Percentiles rank a stretch among this genome's conserved stretches.
Evolutionary conservation across 2,888 invertebrate genomes (phyloP).

Genomic region (Hypomecis punctinalis): DNA sequence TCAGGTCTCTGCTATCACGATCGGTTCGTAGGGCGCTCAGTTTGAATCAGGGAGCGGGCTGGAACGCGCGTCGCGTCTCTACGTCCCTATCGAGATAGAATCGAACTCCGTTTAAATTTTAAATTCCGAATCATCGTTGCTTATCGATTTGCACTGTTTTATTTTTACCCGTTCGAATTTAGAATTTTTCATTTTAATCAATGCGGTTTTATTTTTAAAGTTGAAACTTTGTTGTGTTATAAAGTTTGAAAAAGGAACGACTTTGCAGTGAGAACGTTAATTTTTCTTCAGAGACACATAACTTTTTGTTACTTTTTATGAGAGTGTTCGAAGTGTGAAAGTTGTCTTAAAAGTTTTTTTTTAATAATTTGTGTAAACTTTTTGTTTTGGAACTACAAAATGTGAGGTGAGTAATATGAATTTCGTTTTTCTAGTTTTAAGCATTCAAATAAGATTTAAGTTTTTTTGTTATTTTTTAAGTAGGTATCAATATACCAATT

Average conservation of each 20-base stretch:
- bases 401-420: conserved; percentile 23
- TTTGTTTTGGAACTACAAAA: conserved; percentile 8
- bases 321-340: conserved; percentile 10
- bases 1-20: not conserved
- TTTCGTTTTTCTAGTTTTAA: not conserved
- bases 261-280: not conserved
- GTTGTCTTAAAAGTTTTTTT: not conserved
- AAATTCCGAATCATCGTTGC: not conserved
- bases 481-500: too few species aligned
- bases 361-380: conserved; percentile 6
- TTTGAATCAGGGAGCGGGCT: conserved; percentile 8
- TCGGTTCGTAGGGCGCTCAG: conserved; percentile 11
- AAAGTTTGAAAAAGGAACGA: not conserved
- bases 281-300: not conserved
- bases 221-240: too few species aligned
- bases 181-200: conserved; percentile 4
- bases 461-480: too few species aligned
- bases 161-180: conserved; percentile 3
- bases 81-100: not conserved
- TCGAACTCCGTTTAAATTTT: conserved; percentile 10
- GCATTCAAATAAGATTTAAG: not conserved
- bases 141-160: not conserved
- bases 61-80: conserved; percentile 13
- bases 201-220: not conserved
- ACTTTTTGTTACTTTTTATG: not conserved